phyloP scores from a whole-genome alignment of 2,113 vertebrate species.

The Athene noctua region DNA sequence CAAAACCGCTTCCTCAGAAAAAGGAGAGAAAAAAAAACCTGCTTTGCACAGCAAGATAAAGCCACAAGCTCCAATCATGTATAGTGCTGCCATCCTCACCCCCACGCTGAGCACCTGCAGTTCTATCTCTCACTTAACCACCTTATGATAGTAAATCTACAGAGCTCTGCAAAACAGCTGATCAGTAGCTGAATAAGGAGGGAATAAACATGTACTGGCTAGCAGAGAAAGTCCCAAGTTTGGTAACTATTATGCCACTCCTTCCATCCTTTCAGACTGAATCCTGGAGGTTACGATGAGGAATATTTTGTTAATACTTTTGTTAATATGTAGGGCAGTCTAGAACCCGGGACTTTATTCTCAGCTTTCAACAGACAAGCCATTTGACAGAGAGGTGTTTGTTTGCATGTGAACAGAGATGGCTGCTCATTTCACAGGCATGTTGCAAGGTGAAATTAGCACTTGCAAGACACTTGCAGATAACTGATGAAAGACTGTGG shows the following conservation, averaged over 20 bases:
- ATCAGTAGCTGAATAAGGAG: not conserved
- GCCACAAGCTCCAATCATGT: not conserved
- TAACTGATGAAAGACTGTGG: not conserved
- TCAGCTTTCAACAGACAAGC: not conserved
- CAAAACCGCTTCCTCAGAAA: constrained; percentile 61
- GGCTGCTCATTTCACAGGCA: not conserved
- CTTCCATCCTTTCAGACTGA: no score
- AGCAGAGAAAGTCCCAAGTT: not conserved
- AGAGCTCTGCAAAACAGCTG: not conserved
- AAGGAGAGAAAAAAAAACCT: not conserved
- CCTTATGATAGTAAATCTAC: not conserved
- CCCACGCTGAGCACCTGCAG: not conserved
- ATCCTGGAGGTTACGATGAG: accelerated
- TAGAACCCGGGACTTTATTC: not conserved
- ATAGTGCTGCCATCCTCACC: not conserved
- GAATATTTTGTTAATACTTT: accelerated
- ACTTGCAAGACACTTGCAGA: not conserved
- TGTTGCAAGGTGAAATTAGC: not conserved
- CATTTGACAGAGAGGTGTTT: no score
- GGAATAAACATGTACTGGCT: not conserved
- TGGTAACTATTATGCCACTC: not conserved
- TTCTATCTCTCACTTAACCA: not conserved
- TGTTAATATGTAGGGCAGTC: not conserved
- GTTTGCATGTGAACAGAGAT: not conserved
- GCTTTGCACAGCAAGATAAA: not conserved